Conservation (phyloP, 2,888 invertebrate species). For the Drosophila nr. medialis region DNA sequence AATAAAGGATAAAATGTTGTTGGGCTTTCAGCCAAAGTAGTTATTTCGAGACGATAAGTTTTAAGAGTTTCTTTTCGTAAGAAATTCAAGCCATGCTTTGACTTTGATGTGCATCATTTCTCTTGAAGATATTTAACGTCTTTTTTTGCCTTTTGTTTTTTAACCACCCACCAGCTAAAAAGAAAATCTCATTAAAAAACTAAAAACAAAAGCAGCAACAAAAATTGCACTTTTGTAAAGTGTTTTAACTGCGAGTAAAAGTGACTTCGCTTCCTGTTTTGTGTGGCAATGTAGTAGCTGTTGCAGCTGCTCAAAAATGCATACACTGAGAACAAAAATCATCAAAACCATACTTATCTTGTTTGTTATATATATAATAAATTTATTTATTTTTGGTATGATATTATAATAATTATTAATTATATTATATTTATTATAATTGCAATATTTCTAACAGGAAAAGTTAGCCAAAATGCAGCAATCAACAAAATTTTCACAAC, state of each 20-base stretch:
- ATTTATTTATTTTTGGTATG: neutral
- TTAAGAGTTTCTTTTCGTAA: conserved; percentile 1
- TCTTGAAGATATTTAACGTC: neutral
- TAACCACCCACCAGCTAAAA: neutral
- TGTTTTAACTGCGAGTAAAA: conserved; percentile 45
- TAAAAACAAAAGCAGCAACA: neutral
- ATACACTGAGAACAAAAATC: neutral
- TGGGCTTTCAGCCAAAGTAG: neutral
- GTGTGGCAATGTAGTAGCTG: conserved; percentile 3
- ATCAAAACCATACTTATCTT: neutral
- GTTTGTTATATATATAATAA: too few species aligned
- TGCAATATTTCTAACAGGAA: too few species aligned
- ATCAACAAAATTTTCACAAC: neutral
- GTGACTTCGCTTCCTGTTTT: conserved; percentile 64
- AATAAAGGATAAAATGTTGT: conserved; percentile 2
- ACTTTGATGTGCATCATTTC: neutral
- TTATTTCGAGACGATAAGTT: neutral
- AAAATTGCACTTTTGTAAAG: conserved; percentile 4
- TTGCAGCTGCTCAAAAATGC: conserved; percentile 33
- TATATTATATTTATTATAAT: too few species aligned
- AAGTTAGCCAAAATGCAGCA: neutral
- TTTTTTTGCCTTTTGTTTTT: neutral
- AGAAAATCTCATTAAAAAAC: neutral
- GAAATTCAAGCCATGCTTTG: neutral
- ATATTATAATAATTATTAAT: neutral